Base-by-base conservation (phyloP, 2,113 vertebrate species). In the Thamnaconus septentrionalis region DNA sequence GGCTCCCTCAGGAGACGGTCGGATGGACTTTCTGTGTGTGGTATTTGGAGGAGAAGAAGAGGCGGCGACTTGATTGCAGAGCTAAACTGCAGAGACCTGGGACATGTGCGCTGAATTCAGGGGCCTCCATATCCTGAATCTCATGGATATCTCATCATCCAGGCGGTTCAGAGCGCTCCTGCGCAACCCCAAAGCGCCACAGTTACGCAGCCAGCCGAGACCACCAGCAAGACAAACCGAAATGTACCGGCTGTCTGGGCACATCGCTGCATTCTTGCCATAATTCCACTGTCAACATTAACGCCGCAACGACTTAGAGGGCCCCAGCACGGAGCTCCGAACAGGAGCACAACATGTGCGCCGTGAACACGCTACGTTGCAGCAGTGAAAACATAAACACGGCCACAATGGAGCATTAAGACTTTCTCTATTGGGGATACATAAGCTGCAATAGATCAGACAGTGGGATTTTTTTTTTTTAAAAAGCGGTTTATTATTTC, bases 71-170 rank as follows among this genome's bases (percentile, higher is more conserved):
- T 75, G 68, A 83, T 84, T 68, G 44, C 56, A 53, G 64, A 62
- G 61, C 66, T 61, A 59, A 76, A 56, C 69, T 50, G 48, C 53
- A 56, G 41, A 59, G 52, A 53, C 69, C 9, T 46, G 69, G 63
- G 63, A 78, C 61, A 66, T 79, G 66, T 83, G 72, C 79, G 82
- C 73, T 83, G 67, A 79, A 78, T 82, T 81, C 71, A 75, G 80
- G 50, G 61, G 39, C 68, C 41, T 49, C 81, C 76, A 79, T 74
- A 78, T 76, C 71, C 68, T 76, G 73, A 58, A 75, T 81, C 75
- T 81, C 49, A 6, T 66, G 45, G 71, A 74, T 64, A 67, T 79
- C 83, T 73, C 68, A 80, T 79, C 56, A 70, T 66, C 76, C 76
- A 77, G 70, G 59, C 55, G 73, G 57, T 78, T 81, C 75, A 61